Evolutionary conservation across 2,797 vertebrate genomes (phyloP).

Genomic region (Tarsius wallacei): DNA sequence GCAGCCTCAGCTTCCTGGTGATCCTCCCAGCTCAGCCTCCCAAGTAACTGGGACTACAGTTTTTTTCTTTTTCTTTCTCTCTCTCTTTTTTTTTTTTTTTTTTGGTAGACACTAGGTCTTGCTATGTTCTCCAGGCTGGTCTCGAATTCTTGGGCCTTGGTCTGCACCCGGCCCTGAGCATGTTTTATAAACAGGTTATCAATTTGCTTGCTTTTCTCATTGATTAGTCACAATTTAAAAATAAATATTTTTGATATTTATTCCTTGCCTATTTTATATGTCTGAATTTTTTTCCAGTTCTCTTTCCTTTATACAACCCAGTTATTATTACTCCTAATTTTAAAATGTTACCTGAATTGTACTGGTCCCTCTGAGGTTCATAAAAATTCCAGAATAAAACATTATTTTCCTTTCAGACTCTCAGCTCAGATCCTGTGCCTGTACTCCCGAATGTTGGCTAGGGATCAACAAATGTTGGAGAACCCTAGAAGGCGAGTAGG

Average conservation of each 20-base stretch:
- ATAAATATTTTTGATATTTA: background rate
- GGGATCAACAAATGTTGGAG: background rate
- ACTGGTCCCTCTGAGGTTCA: background rate
- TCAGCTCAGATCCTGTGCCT: background rate
- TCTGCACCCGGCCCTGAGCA: background rate
- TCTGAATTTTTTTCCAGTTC: background rate
- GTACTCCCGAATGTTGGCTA: background rate
- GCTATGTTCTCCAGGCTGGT: no score
- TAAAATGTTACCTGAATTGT: background rate
- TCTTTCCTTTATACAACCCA: background rate
- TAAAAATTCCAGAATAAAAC: conserved; percentile 56
- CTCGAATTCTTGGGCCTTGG: no score
- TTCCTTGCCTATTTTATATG: background rate
- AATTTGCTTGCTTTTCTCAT: conserved; percentile 54
- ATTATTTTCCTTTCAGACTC: conserved; percentile 33
- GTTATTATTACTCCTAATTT: conserved; percentile 50
- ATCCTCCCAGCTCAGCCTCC: no score
- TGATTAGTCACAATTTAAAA: conserved; percentile 24
- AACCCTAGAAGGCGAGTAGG: background rate
- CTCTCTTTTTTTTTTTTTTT: no score
- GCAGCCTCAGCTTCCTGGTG: no score
- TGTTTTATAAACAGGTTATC: background rate
- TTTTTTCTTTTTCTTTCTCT: no score
- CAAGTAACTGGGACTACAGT: no score
- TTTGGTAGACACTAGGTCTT: no score